Evolutionary conservation across 2,113 vertebrate species (phyloP), one percentile per base, ranked within the genome.

Genomic region (Cyphomyrus plagiostoma): DNA sequence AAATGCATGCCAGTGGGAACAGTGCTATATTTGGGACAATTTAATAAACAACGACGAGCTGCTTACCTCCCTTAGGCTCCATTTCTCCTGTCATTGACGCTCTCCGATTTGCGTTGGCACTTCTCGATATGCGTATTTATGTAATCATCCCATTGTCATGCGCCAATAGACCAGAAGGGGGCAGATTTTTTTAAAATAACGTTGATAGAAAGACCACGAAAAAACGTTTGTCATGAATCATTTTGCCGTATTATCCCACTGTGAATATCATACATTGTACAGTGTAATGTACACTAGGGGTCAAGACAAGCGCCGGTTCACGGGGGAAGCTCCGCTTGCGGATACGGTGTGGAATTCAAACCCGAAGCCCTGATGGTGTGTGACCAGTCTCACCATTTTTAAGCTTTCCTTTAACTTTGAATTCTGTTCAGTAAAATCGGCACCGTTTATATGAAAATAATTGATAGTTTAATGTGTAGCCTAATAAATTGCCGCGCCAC

Each of bases 1-100:
- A 85, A 90, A 91, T 91, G 80, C 45, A 90, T 88, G 92, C 90
- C 90, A 92, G 91, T 92, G 82, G 92, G 42, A 92, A 92, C 89
- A 91, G 90, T 91, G 90, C 42, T 85, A 91, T 93, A 93, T 93
- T 94, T 92, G 90, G 86, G 91, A 91, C 77, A 91, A 94, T 93
- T 93, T 92, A 83, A 95, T 83, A 91, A 83, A 91, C 89, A 80
- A 66, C 90, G 90, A 89, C 21, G 84, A 88, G 42, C 6, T 85
- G 66, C 15, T 86, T 62, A 88, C 39, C 19, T 80, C 30, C n/a
- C 7, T 56, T 39, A 35, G 10, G 48, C 26, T 53, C 35, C 4
- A 42, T 39, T 21, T 19, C 35, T 17, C 35, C 45, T 83, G 35
- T 35, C 21, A 83, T 23, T 83, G 9, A 13, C 30, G 30, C 17